These are phyloP conservation scores for Harpegnathos saltator DNA, from an alignment of 1,140 invertebrate species.

Conservation along the genomic window DNA sequence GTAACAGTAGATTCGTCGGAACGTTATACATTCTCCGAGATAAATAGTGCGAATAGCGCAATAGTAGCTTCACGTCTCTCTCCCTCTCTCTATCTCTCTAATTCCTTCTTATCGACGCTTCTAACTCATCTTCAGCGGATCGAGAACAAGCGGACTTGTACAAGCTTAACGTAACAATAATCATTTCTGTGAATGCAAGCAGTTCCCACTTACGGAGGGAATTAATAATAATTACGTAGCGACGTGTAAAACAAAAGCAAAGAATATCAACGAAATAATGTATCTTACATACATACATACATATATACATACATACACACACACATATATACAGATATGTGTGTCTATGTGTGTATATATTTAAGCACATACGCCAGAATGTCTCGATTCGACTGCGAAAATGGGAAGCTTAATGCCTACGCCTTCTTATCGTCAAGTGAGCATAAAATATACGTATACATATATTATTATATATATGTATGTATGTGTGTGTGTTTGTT, in stretches of 20 bases:
- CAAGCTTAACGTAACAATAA: conserved; percentile 21
- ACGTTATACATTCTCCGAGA: conserved; percentile 2
- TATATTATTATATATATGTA: neutral
- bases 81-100: no score
- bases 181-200: neutral
- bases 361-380: conserved; percentile 45
- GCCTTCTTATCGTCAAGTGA: conserved; percentile 52
- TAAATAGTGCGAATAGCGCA: neutral
- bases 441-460: conserved; percentile 49
- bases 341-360: neutral
- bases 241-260: no score
- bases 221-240: no score
- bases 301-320: neutral
- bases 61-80: neutral
- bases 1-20: no score
- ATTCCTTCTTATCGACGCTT: neutral
- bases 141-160: neutral
- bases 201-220: no score
- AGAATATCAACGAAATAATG: no score
- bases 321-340: neutral
- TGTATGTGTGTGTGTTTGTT: neutral
- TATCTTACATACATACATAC: neutral
- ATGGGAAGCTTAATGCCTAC: conserved; percentile 9
- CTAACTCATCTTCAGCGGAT: conserved; percentile 2
- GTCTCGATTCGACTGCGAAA: neutral